Conservation (phyloP, 1,140 invertebrate species). For the Zaprionus capensis region DNA sequence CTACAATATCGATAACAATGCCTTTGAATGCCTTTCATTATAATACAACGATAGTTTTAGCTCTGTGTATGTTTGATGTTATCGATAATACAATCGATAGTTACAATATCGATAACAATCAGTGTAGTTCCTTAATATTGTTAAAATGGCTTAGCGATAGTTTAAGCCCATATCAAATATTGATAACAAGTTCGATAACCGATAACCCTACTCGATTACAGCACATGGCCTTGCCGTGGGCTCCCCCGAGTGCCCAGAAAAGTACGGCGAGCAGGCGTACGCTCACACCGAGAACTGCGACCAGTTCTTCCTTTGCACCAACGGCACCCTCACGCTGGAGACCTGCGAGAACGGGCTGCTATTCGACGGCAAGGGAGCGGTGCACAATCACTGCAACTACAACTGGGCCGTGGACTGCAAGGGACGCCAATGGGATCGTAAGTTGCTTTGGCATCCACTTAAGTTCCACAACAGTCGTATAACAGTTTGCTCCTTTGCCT, state of each 20-base stretch:
- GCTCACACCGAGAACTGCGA: conserved; percentile 93
- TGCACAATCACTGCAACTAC: conserved; percentile 97
- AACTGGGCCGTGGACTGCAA: conserved; percentile 96
- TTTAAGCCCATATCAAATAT: background rate
- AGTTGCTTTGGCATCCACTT: conserved; percentile 84
- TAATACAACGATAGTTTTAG: too few relatives aligned
- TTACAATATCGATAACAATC: too few relatives aligned
- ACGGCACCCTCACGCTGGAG: conserved; percentile 95
- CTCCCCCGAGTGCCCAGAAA: conserved; percentile 88
- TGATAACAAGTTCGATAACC: background rate
- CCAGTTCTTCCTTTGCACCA: conserved; percentile 95
- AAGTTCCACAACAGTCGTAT: background rate
- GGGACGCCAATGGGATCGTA: conserved; percentile 92
- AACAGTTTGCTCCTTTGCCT: background rate
- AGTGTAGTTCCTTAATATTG: too few relatives aligned
- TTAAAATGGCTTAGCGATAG: background rate
- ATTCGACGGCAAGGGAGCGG: conserved; percentile 94
- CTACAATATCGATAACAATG: too few relatives aligned
- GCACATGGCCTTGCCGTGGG: conserved; percentile 71
- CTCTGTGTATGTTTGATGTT: too few relatives aligned
- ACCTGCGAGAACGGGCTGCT: conserved; percentile 96
- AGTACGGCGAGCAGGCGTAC: conserved; percentile 90
- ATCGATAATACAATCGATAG: too few relatives aligned
- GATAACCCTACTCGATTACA: conserved; percentile 29
- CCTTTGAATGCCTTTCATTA: too few relatives aligned